phyloP scores from a whole-genome alignment of 2,113 vertebrate species.

The Parotia lawesii region DNA sequence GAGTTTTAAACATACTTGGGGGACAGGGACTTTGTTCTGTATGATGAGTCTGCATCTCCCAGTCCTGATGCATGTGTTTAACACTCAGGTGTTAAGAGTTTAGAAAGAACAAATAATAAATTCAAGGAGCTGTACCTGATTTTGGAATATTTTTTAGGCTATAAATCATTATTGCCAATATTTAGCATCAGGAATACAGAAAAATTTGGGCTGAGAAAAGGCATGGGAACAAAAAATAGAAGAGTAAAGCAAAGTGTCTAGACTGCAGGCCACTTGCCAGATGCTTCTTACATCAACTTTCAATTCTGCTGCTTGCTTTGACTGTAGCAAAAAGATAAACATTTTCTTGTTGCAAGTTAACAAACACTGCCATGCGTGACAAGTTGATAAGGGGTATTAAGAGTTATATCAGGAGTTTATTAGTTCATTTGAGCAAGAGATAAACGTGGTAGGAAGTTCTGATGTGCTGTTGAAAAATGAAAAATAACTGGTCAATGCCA shows the following conservation, averaged over 20 bases:
- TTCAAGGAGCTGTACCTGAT: background rate
- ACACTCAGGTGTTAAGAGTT: background rate
- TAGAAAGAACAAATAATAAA: background rate
- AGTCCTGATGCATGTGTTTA: background rate
- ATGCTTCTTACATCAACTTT: background rate
- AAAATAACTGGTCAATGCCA: background rate
- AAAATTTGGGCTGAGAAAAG: background rate
- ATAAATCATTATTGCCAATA: background rate
- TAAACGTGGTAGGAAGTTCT: background rate
- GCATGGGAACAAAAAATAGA: background rate
- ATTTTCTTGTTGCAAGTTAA: constrained; percentile 1
- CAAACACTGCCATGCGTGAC: background rate
- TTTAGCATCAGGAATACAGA: background rate
- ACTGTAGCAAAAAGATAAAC: constrained; percentile 52
- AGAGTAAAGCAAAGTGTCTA: background rate
- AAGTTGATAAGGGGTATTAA: constrained; percentile 27
- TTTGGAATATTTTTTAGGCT: background rate
- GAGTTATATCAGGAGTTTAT: background rate
- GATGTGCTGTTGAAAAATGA: background rate
- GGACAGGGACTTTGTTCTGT: background rate
- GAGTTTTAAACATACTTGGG: background rate
- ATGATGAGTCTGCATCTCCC: background rate
- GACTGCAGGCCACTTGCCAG: background rate
- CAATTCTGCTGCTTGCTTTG: background rate
- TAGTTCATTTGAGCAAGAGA: background rate